Base-by-base conservation (phyloP, 2,888 invertebrate genomes). In the Calameuta filiformis region DNA sequence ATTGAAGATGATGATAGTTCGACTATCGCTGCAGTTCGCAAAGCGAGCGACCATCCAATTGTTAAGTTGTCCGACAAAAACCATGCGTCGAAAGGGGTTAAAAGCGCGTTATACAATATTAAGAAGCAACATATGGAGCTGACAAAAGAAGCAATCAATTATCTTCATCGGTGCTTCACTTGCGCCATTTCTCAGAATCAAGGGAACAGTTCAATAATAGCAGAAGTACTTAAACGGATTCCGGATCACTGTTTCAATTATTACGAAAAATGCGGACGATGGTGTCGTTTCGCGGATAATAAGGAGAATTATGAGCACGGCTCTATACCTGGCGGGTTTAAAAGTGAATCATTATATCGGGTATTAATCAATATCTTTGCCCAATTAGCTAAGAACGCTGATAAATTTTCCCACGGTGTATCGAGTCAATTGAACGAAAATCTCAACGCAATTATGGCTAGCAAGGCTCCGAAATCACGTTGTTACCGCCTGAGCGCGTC, bases 381-480 rank as follows among this genome's bases (percentile, higher is more conserved):
- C 11, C 23, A 68, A 12, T 12, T 68, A 30, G 68, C 68, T 6
- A 30, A 68, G 6, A 68, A 11, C 11, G 68, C 12, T n/a, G n/a
- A 68, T 6, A 68, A 68, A 30, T 68, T 68, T 30, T 4, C 15
- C 23, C 69, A 30, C n/a, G 23, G 69, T 30, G 4, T n/a, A 11
- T 79, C 79, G 0, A 81, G 79, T 71, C 79, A 85, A 37, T 40
- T 68, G 0, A 85, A 85, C 73, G 83, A 84, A 74, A 83, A 81
- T 76, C 68, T 83, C 0, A 82, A 83, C 79, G 76, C 80, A 34
- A 81, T 76, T 23, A 83, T 84, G 79, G 77, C 81, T 23, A 80
- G 81, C 37, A 82, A 84, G 74, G 77, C 78, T n/a, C 82, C 83
- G 2, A 84, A 83, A 80, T 56, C 77, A 30, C 33, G 35, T 34